Evolutionary conservation across 2,888 invertebrate genomes (phyloP), one percentile per base, ranked within the genome.

Genomic region (Seira ritae): DNA sequence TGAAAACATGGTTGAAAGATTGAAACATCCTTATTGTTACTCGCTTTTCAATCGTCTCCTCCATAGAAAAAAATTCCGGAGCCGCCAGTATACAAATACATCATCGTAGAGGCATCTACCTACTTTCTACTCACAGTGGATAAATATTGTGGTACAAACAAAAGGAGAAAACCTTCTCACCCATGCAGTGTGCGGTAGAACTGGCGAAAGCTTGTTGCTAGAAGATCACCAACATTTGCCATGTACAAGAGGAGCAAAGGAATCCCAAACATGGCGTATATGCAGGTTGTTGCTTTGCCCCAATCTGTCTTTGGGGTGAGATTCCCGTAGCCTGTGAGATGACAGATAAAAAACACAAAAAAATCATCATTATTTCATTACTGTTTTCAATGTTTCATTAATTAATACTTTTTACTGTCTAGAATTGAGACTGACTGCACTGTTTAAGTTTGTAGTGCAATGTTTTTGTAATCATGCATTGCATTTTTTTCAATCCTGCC

Each of bases 261-360:
- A 75, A 89, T 89, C 55, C 89, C 89, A 66, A 88, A 84, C 37
- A 88, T 68, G 75, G 89, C 88, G 72, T 89, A 89, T 62, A 88
- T 81, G 69, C 89, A 88, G 22, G 88, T 89, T 74, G 86, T 84
- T 80, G 85, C 84, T 78, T 89, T 89, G n/a, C 89, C 89, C 85
- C 86, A 87, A 31, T 87, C 86, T 50, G 89, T 88, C 71, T 85
- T 87, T 22, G 89, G 89, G 42, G 87, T 86, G 24, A 89, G 85
- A 76, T 88, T 88, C 23, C 88, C 88, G 67, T 89, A 88, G 31
- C 89, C 88, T 88, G 70, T 1, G 10, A 17, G 19, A n/a, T n/a
- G n/a, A 65, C 66, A 42, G 17, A 12, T 31, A 17, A 15, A 20
- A 68, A n/a, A 12, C 24, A 31, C 2, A 67, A 31, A 31, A 4